Conservation (phyloP, 2,113 vertebrate genomes). For the Glaucidium brasilianum region DNA sequence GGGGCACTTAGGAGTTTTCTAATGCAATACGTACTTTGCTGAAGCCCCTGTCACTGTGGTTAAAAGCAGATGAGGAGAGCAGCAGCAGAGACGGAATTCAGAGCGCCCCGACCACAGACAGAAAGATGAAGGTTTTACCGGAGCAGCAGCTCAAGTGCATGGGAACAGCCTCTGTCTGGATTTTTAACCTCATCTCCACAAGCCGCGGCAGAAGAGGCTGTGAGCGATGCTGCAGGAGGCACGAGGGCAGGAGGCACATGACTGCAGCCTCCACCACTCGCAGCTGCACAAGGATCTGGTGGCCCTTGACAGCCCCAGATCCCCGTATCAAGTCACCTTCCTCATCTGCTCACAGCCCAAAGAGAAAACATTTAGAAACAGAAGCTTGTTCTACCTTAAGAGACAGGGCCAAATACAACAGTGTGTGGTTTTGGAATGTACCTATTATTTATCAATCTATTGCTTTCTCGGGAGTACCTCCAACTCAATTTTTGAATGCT, state of each 20-base stretch:
- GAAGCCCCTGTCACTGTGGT: neutral
- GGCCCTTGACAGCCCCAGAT: neutral
- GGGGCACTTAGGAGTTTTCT: neutral
- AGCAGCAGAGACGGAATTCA: accelerated
- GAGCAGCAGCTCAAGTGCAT: neutral
- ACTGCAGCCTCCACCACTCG: accelerated
- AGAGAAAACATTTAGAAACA: neutral
- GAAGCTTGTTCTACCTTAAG: neutral
- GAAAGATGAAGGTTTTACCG: neutral
- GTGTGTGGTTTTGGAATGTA: neutral
- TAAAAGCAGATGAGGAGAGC: neutral
- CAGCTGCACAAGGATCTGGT: neutral
- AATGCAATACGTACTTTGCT: neutral
- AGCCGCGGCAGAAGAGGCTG: neutral
- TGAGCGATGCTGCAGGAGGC: neutral
- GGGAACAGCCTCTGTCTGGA: neutral
- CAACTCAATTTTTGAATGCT: neutral
- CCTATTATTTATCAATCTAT: neutral
- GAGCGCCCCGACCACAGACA: neutral
- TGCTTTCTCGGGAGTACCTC: neutral
- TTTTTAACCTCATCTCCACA: neutral
- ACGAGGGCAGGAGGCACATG: neutral
- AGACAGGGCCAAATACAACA: neutral
- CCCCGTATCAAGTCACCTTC: neutral
- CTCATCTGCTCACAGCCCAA: neutral